phyloP scores from a whole-genome alignment of 2,888 invertebrate genomes.

The Ecliptopera silaceata region DNA sequence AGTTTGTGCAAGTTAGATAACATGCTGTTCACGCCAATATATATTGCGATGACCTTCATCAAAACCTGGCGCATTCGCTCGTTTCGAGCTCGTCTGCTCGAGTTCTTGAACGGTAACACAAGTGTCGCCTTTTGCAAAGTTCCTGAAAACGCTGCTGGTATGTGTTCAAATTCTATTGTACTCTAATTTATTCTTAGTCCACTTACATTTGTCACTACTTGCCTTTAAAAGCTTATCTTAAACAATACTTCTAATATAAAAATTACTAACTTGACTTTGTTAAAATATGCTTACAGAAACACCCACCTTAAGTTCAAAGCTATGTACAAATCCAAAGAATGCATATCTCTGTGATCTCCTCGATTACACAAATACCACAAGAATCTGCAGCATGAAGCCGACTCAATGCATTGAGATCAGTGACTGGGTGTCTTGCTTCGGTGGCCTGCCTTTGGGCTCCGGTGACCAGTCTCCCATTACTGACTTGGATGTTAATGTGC shows the following conservation, averaged over 20 bases:
- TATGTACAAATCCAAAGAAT: constrained; percentile 80
- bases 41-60: constrained; percentile 91
- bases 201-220: neutral
- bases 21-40: constrained; percentile 91
- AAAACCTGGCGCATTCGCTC: constrained; percentile 91
- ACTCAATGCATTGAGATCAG: constrained; percentile 72
- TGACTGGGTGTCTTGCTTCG: constrained; percentile 73
- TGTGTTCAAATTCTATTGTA: neutral
- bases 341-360: constrained; percentile 85
- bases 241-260: no score
- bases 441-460: constrained; percentile 69
- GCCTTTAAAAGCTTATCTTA: no score
- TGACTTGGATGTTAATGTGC: constrained; percentile 68
- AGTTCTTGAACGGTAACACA: constrained; percentile 82
- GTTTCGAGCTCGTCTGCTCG: constrained; percentile 86
- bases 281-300: constrained; percentile 63
- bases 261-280: neutral
- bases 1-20: constrained; percentile 34
- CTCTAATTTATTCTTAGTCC: no score
- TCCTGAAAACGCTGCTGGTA: constrained; percentile 79
- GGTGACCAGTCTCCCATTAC: constrained; percentile 58
- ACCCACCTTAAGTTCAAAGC: constrained; percentile 77
- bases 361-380: constrained; percentile 74
- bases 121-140: constrained; percentile 85
- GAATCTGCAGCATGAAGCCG: constrained; percentile 78